Percentiles rank a stretch among this genome's conserved stretches.
Conservation (phyloP, 2,888 invertebrate genomes). For the Cepaea hortensis region DNA sequence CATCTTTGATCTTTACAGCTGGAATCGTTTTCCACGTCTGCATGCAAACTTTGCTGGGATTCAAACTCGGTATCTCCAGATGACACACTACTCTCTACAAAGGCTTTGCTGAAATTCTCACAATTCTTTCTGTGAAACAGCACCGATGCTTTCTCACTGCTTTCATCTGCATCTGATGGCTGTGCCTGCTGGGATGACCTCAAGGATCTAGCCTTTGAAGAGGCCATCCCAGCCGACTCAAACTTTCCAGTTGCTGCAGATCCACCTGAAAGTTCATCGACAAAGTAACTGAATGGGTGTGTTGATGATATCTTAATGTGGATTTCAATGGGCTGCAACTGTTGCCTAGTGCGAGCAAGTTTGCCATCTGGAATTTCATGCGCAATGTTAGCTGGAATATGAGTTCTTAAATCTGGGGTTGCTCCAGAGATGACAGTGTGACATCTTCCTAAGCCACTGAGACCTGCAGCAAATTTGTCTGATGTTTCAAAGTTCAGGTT, state of each 20-base stretch:
- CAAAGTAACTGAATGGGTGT: background rate
- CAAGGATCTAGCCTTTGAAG: too few relatives aligned
- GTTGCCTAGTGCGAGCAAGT: background rate
- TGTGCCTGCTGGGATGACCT: too few relatives aligned
- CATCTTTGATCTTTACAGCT: background rate
- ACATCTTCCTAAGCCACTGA: background rate
- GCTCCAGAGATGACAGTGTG: background rate
- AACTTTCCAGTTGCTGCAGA: background rate
- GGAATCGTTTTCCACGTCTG: too few relatives aligned
- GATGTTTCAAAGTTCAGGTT: background rate
- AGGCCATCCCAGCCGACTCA: background rate
- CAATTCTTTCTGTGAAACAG: background rate
- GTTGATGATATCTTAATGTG: background rate
- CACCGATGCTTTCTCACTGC: background rate
- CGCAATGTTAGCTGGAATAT: background rate
- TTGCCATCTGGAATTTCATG: background rate
- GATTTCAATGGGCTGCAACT: constrained; percentile 10
- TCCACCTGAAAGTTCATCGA: background rate
- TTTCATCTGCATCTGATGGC: too few relatives aligned
- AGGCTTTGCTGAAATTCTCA: background rate
- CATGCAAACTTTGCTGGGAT: background rate
- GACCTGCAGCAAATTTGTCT: constrained; percentile 2
- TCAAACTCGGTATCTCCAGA: background rate
- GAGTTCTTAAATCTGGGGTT: background rate
- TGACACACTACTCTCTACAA: background rate